Evolutionary conservation across 2,113 vertebrate genomes (phyloP).

Genomic region (Aptenodytes patagonicus): DNA sequence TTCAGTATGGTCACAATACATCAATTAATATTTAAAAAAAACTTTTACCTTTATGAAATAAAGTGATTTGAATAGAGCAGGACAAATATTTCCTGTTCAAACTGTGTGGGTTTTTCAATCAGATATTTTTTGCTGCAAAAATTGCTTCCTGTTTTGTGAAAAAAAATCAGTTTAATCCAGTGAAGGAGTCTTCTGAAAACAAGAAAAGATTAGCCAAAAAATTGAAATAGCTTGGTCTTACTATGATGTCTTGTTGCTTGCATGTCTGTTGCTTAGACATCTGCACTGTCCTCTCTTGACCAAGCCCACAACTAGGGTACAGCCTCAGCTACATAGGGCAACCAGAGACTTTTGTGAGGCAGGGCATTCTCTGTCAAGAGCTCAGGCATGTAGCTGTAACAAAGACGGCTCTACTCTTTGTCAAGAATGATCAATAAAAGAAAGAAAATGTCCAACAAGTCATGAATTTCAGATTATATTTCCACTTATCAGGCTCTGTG

Average conservation of each 20-base stretch:
- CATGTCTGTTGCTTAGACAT: not conserved
- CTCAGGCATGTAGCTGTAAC: not conserved
- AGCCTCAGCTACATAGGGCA: not conserved
- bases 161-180: not conserved
- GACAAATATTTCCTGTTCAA: not conserved
- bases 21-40: not conserved
- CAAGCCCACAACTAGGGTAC: not conserved
- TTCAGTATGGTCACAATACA: not conserved
- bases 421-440: not conserved
- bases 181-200: not conserved
- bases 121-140: not conserved
- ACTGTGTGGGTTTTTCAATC: not conserved
- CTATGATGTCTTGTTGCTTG: not conserved
- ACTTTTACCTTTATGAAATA: not conserved
- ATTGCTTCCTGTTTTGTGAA: not conserved
- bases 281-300: not conserved
- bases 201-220: not conserved
- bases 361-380: not conserved
- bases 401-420: not conserved
- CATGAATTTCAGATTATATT: not conserved
- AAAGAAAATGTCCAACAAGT: not conserved
- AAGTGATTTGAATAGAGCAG: not conserved
- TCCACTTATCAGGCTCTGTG: not conserved
- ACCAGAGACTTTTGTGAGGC: not conserved
- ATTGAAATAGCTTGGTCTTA: not conserved